These are phyloP conservation scores for Orthosia incerta DNA, from an alignment of 2,888 invertebrate genomes.

Conservation along the genomic window DNA sequence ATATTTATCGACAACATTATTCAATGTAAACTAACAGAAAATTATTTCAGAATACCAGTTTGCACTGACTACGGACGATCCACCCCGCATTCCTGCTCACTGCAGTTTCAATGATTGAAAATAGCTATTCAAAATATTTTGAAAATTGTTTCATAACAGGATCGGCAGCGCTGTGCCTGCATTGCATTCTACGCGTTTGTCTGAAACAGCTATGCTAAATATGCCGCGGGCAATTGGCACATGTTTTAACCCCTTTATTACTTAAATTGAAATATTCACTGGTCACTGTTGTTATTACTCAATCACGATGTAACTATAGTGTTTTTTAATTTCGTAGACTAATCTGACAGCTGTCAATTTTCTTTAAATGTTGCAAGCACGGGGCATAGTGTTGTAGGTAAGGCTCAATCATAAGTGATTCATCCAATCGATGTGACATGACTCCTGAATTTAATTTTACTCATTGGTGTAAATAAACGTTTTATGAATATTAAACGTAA, in stretches of 20 bases:
- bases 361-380: too few relatives aligned
- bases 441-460: too few relatives aligned
- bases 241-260: conserved; percentile 71
- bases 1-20: conserved; percentile 57
- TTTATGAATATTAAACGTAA: too few relatives aligned
- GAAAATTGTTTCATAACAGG: conserved; percentile 90
- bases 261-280: conserved; percentile 49
- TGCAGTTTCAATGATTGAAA: conserved; percentile 90
- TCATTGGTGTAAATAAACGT: too few relatives aligned
- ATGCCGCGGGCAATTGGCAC: conserved; percentile 82
- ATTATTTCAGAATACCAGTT: conserved; percentile 74
- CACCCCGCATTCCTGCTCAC: conserved; percentile 84
- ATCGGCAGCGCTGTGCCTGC: conserved; percentile 79
- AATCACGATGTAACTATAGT: conserved; percentile 16
- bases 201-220: conserved; percentile 82
- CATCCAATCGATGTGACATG: too few relatives aligned
- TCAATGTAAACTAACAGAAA: conserved; percentile 62
- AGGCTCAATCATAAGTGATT: too few relatives aligned
- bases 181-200: conserved; percentile 80
- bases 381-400: too few relatives aligned
- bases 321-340: too few relatives aligned
- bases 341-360: too few relatives aligned
- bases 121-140: conserved; percentile 91
- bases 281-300: conserved; percentile 29
- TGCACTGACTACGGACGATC: conserved; percentile 77